Conservation (phyloP, 2,888 invertebrate species). For the Dryobota labecula region DNA sequence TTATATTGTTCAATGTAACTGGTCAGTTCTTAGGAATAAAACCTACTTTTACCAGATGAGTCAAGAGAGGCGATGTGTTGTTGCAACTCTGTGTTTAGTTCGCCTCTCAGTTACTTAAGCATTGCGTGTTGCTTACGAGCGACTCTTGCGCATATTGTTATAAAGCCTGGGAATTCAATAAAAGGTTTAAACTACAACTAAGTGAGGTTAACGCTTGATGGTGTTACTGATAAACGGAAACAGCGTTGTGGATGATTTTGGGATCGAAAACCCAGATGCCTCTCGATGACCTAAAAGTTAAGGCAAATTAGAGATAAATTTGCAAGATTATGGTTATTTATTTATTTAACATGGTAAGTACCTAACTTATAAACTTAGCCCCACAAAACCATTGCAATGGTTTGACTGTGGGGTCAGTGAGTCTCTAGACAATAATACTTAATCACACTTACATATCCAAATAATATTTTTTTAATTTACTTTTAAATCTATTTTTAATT, state of each 20-base stretch:
- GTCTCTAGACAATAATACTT: no score
- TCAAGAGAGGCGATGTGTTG: conserved; percentile 34
- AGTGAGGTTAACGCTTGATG: conserved; percentile 31
- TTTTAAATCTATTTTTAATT: no score
- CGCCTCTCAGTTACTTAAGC: conserved; percentile 50
- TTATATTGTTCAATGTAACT: no score
- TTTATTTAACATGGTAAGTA: no score
- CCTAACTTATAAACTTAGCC: no score
- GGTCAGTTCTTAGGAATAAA: conserved; percentile 7
- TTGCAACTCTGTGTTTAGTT: conserved; percentile 44
- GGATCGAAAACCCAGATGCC: background rate
- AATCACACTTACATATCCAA: no score
- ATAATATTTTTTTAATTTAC: no score
- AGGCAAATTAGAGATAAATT: background rate
- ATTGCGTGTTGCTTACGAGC: conserved; percentile 52
- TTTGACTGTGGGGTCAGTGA: no score
- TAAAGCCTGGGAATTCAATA: conserved; percentile 55
- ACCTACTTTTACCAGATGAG: conserved; percentile 43
- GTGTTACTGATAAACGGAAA: background rate
- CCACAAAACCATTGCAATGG: no score
- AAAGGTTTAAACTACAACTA: conserved; percentile 25
- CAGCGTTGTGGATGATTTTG: background rate
- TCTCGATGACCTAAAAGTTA: background rate
- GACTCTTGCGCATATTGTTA: conserved; percentile 45
- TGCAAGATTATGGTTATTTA: no score